Percentiles rank a stretch among this genome's conserved stretches.
phyloP scores from a whole-genome alignment of 2,888 invertebrate species.

The Cheilosia variabilis region DNA sequence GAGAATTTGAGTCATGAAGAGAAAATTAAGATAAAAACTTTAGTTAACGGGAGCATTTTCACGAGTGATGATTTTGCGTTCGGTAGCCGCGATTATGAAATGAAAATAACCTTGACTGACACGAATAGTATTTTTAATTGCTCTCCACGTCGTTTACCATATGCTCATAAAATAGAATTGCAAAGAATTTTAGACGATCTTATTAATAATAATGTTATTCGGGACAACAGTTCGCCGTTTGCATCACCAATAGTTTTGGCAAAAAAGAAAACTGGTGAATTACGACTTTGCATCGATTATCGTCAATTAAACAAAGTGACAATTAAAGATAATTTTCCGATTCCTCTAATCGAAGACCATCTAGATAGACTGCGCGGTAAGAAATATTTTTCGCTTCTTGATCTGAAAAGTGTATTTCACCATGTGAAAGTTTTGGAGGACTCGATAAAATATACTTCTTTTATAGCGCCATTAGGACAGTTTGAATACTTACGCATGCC shows the following conservation, averaged over 20 bases:
- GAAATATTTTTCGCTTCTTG: conserved; percentile 17
- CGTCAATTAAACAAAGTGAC: conserved; percentile 14
- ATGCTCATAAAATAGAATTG: conserved; percentile 28
- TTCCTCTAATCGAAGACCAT: conserved; percentile 28
- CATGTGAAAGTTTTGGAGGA: conserved; percentile 14
- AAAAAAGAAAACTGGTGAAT: conserved; percentile 38
- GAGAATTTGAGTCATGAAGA: conserved; percentile 29
- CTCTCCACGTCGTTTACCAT: conserved; percentile 30
- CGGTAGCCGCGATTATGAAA: conserved; percentile 13
- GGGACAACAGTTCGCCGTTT: conserved; percentile 15
- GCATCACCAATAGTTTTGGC: conserved; percentile 17
- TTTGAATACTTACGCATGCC: conserved; percentile 8
- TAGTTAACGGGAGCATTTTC: conserved; percentile 12
- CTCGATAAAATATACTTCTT: conserved; percentile 12
- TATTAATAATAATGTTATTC: background rate
- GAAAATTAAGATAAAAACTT: conserved; percentile 13
- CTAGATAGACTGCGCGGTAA: background rate
- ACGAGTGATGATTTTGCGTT: background rate
- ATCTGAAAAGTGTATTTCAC: conserved; percentile 14
- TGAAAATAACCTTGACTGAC: conserved; percentile 31
- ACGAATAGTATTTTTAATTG: conserved; percentile 46
- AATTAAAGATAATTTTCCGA: conserved; percentile 30
- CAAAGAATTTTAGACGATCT: conserved; percentile 40
- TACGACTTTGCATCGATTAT: conserved; percentile 17
- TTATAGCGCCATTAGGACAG: conserved; percentile 3